These are phyloP conservation scores for Coturnix japonica DNA, from an alignment of 2,113 vertebrate species.

Conservation along the genomic window DNA sequence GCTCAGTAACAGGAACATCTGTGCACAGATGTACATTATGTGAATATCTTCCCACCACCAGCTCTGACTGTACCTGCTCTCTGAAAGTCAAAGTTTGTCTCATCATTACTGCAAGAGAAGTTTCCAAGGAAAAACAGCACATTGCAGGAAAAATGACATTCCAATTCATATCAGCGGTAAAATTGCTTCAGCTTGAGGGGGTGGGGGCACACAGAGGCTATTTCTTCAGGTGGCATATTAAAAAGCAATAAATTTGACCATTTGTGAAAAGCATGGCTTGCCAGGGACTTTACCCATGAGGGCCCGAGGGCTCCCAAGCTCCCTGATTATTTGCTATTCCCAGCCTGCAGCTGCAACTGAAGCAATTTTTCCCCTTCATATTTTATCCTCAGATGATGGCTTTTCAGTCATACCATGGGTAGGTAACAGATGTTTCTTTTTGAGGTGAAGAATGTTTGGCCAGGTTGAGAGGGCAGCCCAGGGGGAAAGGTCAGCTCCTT, in stretches of 20 bases:
- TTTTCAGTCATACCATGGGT: neutral
- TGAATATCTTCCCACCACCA: neutral
- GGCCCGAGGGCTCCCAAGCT: neutral
- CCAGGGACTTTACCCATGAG: neutral
- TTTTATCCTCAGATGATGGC: neutral
- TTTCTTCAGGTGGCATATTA: neutral
- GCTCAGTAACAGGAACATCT: neutral
- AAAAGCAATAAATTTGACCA: neutral
- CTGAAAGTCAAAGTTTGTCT: neutral
- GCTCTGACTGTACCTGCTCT: neutral
- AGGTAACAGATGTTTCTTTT: conserved; percentile 3
- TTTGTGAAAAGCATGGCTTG: neutral
- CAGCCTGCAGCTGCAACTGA: neutral
- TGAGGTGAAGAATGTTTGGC: neutral
- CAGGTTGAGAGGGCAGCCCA: neutral
- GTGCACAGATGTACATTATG: neutral
- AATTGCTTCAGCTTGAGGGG: neutral
- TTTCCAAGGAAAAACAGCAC: neutral
- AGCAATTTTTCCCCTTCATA: neutral
- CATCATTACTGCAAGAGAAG: neutral
- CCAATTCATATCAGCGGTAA: neutral
- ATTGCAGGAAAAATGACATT: neutral
- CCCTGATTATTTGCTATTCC: neutral
- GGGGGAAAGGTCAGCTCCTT: neutral
- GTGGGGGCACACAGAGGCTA: neutral